Evolutionary conservation across 2,113 vertebrate species (phyloP).

Genomic region (Oncorhynchus keta): DNA sequence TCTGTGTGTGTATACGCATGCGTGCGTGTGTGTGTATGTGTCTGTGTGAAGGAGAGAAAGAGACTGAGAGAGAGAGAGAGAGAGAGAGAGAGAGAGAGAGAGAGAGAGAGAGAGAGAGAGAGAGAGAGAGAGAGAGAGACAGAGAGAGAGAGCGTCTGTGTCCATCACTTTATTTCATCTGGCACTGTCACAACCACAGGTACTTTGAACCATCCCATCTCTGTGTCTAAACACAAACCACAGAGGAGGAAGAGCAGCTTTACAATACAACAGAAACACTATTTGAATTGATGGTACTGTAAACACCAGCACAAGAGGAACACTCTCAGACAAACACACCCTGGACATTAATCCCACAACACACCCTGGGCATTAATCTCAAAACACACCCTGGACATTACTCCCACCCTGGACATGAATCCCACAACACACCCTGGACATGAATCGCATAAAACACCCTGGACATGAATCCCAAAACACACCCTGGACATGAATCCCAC

Average conservation of each 20-base stretch:
- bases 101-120: background rate
- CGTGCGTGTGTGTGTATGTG: no score
- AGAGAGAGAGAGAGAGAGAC: background rate
- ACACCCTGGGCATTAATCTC: no score
- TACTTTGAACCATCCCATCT: background rate
- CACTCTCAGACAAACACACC: conserved; percentile 15
- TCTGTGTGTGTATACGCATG: no score
- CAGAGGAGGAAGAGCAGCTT: conserved; percentile 14
- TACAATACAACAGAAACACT: conserved; percentile 12
- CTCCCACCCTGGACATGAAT: no score
- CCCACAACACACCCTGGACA: no score
- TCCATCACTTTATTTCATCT: background rate
- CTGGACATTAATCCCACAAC: background rate
- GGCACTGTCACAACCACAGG: background rate
- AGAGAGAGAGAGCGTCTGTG: background rate
- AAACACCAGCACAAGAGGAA: background rate
- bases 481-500: no score
- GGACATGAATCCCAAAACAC: no score
- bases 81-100: background rate
- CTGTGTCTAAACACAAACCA: conserved; percentile 17
- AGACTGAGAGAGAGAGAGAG: background rate
- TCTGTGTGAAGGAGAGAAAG: conserved; percentile 3
- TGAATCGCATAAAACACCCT: no score
- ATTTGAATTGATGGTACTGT: background rate
- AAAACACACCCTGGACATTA: no score